Evolutionary conservation across 2,888 invertebrate genomes (phyloP).

Genomic region (Andrena minutula): DNA sequence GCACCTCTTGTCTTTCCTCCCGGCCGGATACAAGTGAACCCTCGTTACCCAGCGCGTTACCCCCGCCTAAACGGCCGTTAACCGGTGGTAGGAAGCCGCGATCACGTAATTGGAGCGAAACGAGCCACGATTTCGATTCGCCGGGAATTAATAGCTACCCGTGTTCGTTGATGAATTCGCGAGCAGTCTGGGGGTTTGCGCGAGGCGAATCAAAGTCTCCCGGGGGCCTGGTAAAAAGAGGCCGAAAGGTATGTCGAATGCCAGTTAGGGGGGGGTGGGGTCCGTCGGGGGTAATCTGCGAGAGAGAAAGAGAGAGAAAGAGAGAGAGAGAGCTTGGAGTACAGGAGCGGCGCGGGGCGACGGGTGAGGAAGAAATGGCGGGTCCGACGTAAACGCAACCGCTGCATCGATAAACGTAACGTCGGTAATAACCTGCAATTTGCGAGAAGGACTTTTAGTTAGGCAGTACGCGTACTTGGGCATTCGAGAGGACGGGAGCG

Average conservation of each 20-base stretch:
- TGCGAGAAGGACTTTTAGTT: slow-evolving; percentile 83
- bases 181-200: slow-evolving; percentile 10
- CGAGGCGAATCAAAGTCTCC: slow-evolving; percentile 39
- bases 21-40: not conserved
- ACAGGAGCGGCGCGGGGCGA: slow-evolving; percentile 13
- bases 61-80: not conserved
- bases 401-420: slow-evolving; percentile 81
- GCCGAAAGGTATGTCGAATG: slow-evolving; percentile 41
- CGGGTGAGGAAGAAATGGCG: slow-evolving; percentile 47
- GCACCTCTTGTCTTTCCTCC: not conserved
- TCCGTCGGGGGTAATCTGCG: slow-evolving; percentile 50
- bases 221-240: slow-evolving; percentile 34
- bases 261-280: not conserved
- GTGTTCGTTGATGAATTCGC: slow-evolving; percentile 52
- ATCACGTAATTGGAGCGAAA: slow-evolving; percentile 27
- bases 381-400: slow-evolving; percentile 74
- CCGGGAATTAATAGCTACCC: slow-evolving; percentile 51
- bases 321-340: not conserved
- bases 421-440: slow-evolving; percentile 84
- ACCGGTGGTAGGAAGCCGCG: slow-evolving; percentile 17
- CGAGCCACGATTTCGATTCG: slow-evolving; percentile 37
- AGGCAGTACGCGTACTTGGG: slow-evolving; percentile 75
- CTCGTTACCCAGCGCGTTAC: not conserved
- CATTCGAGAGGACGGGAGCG: slow-evolving; percentile 52
- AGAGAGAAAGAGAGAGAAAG: too few species aligned